Base-by-base conservation (phyloP, 2,797 vertebrate species). In the Intellagama lesueurii region DNA sequence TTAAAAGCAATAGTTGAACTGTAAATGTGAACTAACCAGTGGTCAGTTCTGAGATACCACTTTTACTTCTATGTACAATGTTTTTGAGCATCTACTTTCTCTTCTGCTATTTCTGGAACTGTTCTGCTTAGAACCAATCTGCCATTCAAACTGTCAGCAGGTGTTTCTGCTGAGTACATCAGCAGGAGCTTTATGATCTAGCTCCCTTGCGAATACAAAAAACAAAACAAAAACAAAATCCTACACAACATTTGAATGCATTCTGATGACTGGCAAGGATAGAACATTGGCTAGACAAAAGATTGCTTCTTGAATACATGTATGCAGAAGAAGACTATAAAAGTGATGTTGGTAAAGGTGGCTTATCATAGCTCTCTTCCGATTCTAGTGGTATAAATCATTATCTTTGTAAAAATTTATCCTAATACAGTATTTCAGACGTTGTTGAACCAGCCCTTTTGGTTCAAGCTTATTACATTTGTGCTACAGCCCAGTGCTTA, bases 81-180 rank as follows among this genome's bases (percentile, higher is more conserved):
- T 81, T 44, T 69, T 49, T 91, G 47, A 85, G 28, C 52, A 70
- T 12, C 47, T 86, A 7, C 17, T 88, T 83, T 77, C 49, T 85
- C 49, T 81, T 82, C 49, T 85, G 64, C 35, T 88, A 30, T 84
- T 80, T 82, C 40, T 78, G 44, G 47, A 77, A 81, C 64, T 44
- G 69, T n/a, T 32, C 24, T 85, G 12, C 82, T 82, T n/a, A 76
- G 0, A 56, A 56, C 66, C 44, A 90, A 64, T 24, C 5, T 6
- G 47, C 80, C 47, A 56, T 79, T 79, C 22, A 26, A 30, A 6
- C 56, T 87, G 47, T 79, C 77, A 86, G 86, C 82, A 82, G 83
- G 73, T 90, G 66, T 69, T 86, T 60, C 86, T 81, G 44, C 52
- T 88, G 86, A 90, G 88, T 88, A 70, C 49, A 83, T 86, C 83